Conservation (phyloP, 2,888 invertebrate species). For the Heliconius sara region DNA sequence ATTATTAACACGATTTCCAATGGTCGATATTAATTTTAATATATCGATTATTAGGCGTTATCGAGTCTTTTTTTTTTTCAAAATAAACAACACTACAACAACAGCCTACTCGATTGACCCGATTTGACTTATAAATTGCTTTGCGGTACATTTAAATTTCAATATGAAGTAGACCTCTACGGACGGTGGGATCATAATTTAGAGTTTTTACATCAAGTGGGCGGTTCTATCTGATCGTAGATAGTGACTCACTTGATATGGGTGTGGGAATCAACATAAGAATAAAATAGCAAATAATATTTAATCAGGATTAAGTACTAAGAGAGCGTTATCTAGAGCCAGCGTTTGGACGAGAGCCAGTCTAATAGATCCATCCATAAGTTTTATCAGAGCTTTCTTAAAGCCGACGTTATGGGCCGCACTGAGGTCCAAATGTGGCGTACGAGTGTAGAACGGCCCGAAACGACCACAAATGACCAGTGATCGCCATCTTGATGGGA, state of each 20-base stretch:
- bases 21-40: neutral
- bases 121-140: constrained; percentile 31
- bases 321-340: constrained; percentile 63
- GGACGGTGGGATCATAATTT: constrained; percentile 28
- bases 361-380: constrained; percentile 66
- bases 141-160: constrained; percentile 27
- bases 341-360: constrained; percentile 74
- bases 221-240: constrained; percentile 63
- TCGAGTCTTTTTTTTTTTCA: constrained; percentile 11
- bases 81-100: constrained; percentile 5
- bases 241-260: constrained; percentile 75
- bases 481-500: constrained; percentile 73
- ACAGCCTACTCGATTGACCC: constrained; percentile 15
- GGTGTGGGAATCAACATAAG: constrained; percentile 70
- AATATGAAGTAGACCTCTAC: constrained; percentile 23
- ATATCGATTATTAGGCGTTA: neutral
- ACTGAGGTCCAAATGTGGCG: constrained; percentile 63
- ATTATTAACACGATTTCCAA: constrained; percentile 2
- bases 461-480: constrained; percentile 69
- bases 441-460: constrained; percentile 57
- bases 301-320: constrained; percentile 53
- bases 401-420: constrained; percentile 41
- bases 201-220: constrained; percentile 59
- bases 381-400: constrained; percentile 56
- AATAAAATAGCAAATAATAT: constrained; percentile 33